A percentile compares a stretch with the other conserved stretches of the same genome.
Conservation (phyloP, 2,113 vertebrate genomes). For the Cochlearius cochlearius region DNA sequence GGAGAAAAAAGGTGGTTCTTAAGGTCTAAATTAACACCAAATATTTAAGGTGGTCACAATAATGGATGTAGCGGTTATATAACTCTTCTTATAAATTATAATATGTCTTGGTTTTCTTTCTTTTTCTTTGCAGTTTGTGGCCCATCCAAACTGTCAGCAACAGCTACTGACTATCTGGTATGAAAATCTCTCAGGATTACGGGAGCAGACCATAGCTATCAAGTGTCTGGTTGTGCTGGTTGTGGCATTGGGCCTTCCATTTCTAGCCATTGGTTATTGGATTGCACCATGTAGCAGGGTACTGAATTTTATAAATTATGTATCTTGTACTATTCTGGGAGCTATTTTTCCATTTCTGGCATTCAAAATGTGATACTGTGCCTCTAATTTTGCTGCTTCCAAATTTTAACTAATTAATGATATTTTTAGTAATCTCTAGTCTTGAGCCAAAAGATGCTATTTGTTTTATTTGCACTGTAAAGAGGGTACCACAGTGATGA, state of each 20-base stretch:
- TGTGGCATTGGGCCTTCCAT: constrained; percentile 84
- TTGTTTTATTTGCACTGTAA: background rate
- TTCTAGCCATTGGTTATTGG: constrained; percentile 88
- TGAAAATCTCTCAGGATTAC: constrained; percentile 86
- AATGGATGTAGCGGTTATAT: background rate
- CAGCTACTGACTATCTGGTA: constrained; percentile 91
- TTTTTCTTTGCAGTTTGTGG: constrained; percentile 81
- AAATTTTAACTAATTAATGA: background rate
- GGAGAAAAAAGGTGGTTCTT: background rate
- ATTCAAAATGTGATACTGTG: background rate
- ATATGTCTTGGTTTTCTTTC: background rate
- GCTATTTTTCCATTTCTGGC: background rate
- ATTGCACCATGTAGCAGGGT: constrained; percentile 90
- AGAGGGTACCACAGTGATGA: background rate
- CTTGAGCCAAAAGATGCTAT: background rate
- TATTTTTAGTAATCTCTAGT: background rate
- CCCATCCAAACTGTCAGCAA: constrained; percentile 91
- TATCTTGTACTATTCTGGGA: background rate
- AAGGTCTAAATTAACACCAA: background rate
- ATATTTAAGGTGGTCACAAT: background rate
- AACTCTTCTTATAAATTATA: background rate
- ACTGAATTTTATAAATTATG: constrained; percentile 18
- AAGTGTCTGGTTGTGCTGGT: constrained; percentile 90
- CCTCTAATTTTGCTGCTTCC: background rate
- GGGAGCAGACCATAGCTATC: constrained; percentile 84